Evolutionary conservation across 2,113 vertebrate genomes (phyloP).

Genomic region (Trogon melanurus): DNA sequence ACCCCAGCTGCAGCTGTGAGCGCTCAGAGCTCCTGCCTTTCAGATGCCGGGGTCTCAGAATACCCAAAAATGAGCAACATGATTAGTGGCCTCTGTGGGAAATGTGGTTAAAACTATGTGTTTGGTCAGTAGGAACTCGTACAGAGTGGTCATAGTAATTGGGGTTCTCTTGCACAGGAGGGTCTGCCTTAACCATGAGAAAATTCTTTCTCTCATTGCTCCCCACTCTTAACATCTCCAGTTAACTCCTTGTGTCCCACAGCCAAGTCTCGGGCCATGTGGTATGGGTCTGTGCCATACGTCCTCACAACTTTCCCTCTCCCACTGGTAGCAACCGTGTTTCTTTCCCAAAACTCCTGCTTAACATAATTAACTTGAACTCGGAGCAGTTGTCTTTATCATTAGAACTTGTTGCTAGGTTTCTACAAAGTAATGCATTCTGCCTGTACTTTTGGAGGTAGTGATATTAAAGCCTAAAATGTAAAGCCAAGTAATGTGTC

Average conservation of each 20-base stretch:
- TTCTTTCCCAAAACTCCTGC: not conserved
- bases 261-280: not conserved
- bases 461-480: not conserved
- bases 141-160: not conserved
- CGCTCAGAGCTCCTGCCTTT: not conserved
- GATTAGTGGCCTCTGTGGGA: not conserved
- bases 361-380: not conserved
- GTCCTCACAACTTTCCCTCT: not conserved
- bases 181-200: not conserved
- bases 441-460: not conserved
- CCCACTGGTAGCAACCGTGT: not conserved
- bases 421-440: not conserved
- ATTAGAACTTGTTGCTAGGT: not conserved
- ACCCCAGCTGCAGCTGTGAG: slow-evolving; percentile 31
- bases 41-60: not conserved
- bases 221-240: not conserved
- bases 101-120: not conserved
- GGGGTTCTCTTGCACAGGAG: not conserved
- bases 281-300: not conserved
- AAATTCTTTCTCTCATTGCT: not conserved
- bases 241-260: not conserved
- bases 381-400: not conserved
- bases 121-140: not conserved
- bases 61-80: not conserved
- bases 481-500: not conserved